These are phyloP conservation scores for Copsychus sechellarum DNA, from an alignment of 2,113 vertebrate species.

Conservation along the genomic window DNA sequence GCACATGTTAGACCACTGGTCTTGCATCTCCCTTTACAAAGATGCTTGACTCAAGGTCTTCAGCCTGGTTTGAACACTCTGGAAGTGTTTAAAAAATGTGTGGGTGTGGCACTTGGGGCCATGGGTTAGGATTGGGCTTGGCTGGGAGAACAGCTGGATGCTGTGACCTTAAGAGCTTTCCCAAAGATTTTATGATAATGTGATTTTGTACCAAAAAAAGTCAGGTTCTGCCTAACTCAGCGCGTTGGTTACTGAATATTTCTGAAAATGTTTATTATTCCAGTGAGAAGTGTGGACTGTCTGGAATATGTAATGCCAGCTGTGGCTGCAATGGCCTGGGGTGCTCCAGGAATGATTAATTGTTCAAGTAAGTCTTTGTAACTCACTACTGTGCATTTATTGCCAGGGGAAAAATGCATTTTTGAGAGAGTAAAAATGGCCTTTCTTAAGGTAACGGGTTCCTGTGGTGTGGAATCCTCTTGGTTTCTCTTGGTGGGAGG, in stretches of 20 bases:
- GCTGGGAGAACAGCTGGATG: neutral
- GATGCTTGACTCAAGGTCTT: neutral
- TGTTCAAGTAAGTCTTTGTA: neutral
- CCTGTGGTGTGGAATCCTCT: no score
- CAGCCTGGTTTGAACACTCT: neutral
- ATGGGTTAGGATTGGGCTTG: neutral
- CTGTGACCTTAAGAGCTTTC: neutral
- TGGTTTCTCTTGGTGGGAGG: fast-evolving
- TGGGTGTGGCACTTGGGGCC: neutral
- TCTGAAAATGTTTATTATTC: neutral
- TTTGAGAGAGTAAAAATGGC: neutral
- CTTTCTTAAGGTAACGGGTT: neutral
- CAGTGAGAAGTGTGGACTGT: neutral
- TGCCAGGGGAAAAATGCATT: neutral
- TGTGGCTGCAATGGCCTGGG: neutral
- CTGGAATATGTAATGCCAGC: neutral
- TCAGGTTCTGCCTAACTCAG: neutral
- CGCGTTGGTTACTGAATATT: fast-evolving
- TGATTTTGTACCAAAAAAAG: neutral
- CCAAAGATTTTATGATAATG: neutral
- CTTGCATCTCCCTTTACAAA: neutral
- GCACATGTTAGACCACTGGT: fast-evolving
- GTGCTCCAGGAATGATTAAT: neutral
- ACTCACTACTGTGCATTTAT: neutral
- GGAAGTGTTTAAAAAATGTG: neutral